Evolutionary conservation across 2,797 vertebrate genomes (phyloP).

Genomic region (Anniella stebbinsi): DNA sequence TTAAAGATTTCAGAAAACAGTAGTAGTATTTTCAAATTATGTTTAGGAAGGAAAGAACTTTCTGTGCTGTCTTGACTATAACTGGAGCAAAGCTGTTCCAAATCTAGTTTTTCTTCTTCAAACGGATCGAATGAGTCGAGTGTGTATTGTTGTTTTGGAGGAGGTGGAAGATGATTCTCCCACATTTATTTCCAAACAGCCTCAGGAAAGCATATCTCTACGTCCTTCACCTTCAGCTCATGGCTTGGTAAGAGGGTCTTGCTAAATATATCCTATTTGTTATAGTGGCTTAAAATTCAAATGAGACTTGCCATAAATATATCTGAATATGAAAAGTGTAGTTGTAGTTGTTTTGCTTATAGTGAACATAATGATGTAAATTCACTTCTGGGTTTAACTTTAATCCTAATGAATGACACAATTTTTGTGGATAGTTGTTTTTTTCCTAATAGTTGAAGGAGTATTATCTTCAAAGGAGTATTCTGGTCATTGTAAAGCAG

Average conservation of each 20-base stretch:
- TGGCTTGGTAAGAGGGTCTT: conserved; percentile 84
- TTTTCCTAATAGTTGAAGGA: not conserved
- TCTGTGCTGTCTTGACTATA: conserved; percentile 54
- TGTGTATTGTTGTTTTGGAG: conserved; percentile 99
- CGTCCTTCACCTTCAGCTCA: conserved; percentile 75
- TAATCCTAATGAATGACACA: not conserved
- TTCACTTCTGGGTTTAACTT: not conserved
- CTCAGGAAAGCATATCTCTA: conserved; percentile 80
- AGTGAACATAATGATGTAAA: conserved; percentile 17
- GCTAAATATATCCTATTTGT: conserved; percentile 60
- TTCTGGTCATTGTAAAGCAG: not conserved
- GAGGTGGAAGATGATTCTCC: conserved; percentile 96
- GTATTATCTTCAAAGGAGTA: not conserved
- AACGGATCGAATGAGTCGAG: conserved; percentile 94
- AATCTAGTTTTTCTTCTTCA: conserved; percentile 70
- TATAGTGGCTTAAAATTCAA: not conserved
- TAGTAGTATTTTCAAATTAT: conserved; percentile 55
- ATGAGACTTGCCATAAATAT: not conserved
- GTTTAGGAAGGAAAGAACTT: conserved; percentile 73
- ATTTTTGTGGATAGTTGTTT: not conserved
- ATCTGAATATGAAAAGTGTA: not conserved
- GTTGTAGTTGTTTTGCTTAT: not conserved
- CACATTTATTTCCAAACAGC: conserved; percentile 84
- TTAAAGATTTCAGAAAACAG: conserved; percentile 55
- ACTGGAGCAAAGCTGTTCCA: conserved; percentile 66